A percentile compares a stretch with the other conserved stretches of the same genome.
Conservation (phyloP, 2,888 invertebrate genomes). For the Limnephilus rhombicus region DNA sequence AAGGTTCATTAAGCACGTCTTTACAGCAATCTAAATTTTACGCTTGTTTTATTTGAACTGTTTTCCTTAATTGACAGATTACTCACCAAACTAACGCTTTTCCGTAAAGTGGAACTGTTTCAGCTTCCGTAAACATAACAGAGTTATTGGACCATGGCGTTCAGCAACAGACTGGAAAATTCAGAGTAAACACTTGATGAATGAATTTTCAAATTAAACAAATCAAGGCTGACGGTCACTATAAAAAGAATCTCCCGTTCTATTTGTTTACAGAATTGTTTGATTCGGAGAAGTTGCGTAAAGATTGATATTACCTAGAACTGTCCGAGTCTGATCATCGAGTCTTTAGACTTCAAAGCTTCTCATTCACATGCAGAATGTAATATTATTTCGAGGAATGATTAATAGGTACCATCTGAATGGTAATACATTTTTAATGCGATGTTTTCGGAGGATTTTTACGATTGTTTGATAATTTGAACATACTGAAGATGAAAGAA, state of each 20-base stretch:
- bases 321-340: neutral
- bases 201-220: conserved; percentile 9
- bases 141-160: conserved; percentile 16
- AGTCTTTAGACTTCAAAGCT: neutral
- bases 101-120: neutral
- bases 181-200: neutral
- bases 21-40: conserved; percentile 19
- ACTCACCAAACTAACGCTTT: conserved; percentile 5
- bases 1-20: neutral
- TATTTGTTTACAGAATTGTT: neutral
- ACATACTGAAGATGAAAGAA: neutral
- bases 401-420: neutral
- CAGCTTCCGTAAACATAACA: conserved; percentile 19
- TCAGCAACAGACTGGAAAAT: conserved; percentile 15
- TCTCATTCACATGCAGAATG: neutral
- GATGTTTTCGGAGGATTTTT: neutral
- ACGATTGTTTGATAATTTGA: neutral
- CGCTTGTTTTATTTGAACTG: conserved; percentile 6
- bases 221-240: conserved; percentile 25
- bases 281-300: neutral
- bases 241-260: conserved; percentile 12
- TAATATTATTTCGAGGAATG: neutral
- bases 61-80: conserved; percentile 21
- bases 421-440: neutral
- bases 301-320: neutral